These are phyloP conservation scores for Hemicordylus capensis DNA, from an alignment of 2,113 vertebrate genomes.

Conservation along the genomic window DNA sequence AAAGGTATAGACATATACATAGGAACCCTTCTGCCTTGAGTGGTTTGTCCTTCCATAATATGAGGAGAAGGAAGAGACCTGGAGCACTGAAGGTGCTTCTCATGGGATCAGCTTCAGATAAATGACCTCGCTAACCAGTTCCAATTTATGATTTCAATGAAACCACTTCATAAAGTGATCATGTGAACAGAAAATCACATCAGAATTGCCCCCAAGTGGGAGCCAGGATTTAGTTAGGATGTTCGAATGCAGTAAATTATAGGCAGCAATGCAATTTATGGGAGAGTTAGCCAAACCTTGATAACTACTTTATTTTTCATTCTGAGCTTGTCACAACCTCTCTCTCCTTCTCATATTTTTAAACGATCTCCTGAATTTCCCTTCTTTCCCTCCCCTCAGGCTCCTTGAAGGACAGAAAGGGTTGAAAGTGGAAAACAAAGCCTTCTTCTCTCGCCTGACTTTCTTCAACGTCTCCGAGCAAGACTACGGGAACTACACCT, in stretches of 20 bases:
- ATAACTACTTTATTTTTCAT: constrained; percentile 1
- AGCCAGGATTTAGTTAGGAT: constrained; percentile 2
- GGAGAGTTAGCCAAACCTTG: not conserved
- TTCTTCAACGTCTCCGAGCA: constrained; percentile 95
- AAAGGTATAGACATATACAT: too few species aligned
- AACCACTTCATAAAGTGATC: constrained; percentile 1
- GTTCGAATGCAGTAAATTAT: not conserved
- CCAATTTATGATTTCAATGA: not conserved
- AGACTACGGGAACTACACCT: constrained; percentile 97
- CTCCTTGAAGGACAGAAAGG: constrained; percentile 88
- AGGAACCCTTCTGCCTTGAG: not conserved
- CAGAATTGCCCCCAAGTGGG: not conserved
- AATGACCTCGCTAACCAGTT: not conserved
- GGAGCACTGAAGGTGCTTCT: not conserved
- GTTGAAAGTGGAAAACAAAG: constrained; percentile 87
- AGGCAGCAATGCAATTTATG: not conserved
- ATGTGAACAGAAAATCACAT: not conserved
- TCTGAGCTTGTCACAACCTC: not conserved
- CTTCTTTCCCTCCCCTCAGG: constrained; percentile 66
- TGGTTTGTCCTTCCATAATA: not conserved
- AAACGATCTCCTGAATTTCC: not conserved
- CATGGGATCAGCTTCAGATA: not conserved
- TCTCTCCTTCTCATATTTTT: not conserved
- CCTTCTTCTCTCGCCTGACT: constrained; percentile 88
- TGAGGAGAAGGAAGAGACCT: not conserved